Base-by-base conservation (phyloP, 2,113 vertebrate genomes). In the Opisthocomus hoazin region DNA sequence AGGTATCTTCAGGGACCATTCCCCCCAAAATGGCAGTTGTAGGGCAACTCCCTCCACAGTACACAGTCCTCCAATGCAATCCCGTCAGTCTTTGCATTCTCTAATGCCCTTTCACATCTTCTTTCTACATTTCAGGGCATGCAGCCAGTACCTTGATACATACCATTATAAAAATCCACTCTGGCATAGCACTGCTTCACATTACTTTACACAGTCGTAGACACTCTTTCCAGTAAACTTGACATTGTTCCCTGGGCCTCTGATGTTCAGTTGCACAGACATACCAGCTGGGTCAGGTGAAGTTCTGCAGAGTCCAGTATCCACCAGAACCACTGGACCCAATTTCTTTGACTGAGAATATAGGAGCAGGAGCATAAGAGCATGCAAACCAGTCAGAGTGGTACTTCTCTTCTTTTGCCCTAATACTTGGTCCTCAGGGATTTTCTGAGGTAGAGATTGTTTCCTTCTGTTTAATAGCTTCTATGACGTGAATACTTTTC, bases 61-160 rank as follows among this genome's bases (percentile, higher is more conserved):
- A 60, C 2, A 2, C 18, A 48, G 12, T 51, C 36, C 20, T 79
- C 57, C n/a, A 79, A 37, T 3, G 0, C 34, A 75, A 13, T 21
- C 21, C 36, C 24, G 0, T 14, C 26, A 39, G 23, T 5, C 14
- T 79, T 84, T 85, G 54, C 32, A 57, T 32, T 48, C 23, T 29
- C 6, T 79, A 18, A 11, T 45, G 14, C 8, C 24, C 17, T 74
- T 48, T 37, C 13, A 19, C 23, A 32, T 10, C 4, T 83, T 11
- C 13, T 73, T 76, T 83, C n/a, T 65, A 5, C 16, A 21, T 5
- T 2, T 9, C 0, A 2, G n/a, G 23, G 3, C 37, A 61, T 6
- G 21, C 9, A 65, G n/a, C 15, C 34, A 27, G 54, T 78, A 32
- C 22, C 1, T 5, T 36, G 48, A 76, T n/a, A n/a, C n/a, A n/a